Base-by-base conservation (phyloP, 1,140 invertebrate species). In the Ceratina calcarata region DNA sequence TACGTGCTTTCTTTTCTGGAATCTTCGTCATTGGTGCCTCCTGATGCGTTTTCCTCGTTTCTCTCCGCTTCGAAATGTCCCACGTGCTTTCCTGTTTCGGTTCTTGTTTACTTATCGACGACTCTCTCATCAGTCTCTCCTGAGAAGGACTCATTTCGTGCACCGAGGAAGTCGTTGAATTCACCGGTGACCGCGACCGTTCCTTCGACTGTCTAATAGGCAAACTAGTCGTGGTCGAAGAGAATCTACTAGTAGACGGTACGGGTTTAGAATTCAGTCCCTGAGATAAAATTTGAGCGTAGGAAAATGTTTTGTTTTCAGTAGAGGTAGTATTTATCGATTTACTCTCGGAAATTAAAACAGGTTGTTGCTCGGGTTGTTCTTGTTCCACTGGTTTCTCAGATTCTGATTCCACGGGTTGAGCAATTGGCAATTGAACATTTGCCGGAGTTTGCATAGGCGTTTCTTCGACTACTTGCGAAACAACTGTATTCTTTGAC, bases 241-340 rank as follows among this genome's bases (percentile, higher is more conserved):
- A 20, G 13, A 20, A 10, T 0, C 16, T 15, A 37, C 7, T 32
- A 0, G 20, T 3, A 2, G 37, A 6, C 8, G 78, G 53, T 15
- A 82, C 49, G 8, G 74, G 83, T 20, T 70, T 70, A 18, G 90
- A 87, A 89, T 83, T 92, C 57, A 96, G 93, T 4, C 96, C 95
- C 80, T 96, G 94, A 3, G 95, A 95, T 80, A 96, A 93, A 86
- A 96, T 95, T 91, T 96, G 95, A 20, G 96, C 96, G 90, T 96
- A 96, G 1, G 96, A 96, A 78, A 95, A 93, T 61, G 93, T 93
- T 65, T 89, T 90, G 13, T 24, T 78, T 32, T 92, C 88, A 24
- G 32, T 71, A 12, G 37, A 37, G 22, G 1, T 10, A 2, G 0
- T 13, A 7, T 0, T 51, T 16, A 66, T 79, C 6, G 32, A 16